phyloP scores from a whole-genome alignment of 2,113 vertebrate species.

The Muscicapa adusta region DNA sequence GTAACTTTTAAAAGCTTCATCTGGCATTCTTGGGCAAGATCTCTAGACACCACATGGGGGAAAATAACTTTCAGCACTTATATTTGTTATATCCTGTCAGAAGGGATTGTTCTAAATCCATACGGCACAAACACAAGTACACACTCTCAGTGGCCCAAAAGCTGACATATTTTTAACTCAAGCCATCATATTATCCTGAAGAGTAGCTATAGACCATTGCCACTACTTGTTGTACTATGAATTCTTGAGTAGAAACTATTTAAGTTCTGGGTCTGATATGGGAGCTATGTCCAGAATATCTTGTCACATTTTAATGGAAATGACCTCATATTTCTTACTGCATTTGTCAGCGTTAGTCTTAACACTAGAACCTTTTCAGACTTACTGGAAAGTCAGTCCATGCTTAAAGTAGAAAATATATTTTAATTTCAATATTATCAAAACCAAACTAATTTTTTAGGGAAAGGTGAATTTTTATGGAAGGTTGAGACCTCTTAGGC shows the following conservation, averaged over 20 bases:
- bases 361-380: not conserved
- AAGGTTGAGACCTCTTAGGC: not conserved
- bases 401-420: not conserved
- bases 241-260: not conserved
- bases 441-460: not conserved
- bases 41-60: not conserved
- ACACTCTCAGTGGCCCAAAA: not conserved
- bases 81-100: not conserved
- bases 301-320: not conserved
- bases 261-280: not conserved
- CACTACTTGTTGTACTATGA: not conserved
- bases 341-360: not conserved
- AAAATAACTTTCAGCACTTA: not conserved
- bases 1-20: slow-evolving; percentile 18
- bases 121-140: not conserved
- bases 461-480: not conserved
- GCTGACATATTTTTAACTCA: not conserved
- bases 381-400: not conserved
- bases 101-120: not conserved
- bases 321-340: not conserved
- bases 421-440: not conserved
- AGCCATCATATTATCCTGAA: not conserved
- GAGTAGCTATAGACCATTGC: not conserved
- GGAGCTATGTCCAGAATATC: not conserved
- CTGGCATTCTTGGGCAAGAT: not conserved